Evolutionary conservation across 2,113 vertebrate species (phyloP), one percentile per base, ranked within the genome.

Genomic region (Tragelaphus buxtoni): DNA sequence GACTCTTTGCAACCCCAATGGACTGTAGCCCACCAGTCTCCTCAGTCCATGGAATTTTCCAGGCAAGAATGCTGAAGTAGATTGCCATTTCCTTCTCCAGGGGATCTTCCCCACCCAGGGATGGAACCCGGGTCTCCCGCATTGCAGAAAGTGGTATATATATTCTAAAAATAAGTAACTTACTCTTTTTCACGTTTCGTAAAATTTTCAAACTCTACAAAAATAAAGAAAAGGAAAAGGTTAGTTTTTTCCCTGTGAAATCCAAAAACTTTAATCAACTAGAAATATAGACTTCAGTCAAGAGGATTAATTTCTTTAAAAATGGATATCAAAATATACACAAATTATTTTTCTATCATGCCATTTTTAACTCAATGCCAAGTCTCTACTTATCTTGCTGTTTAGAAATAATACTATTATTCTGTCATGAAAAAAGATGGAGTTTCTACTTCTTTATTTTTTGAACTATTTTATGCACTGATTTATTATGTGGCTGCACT

Each of bases 141-240:
- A 63, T 63, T 32, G 30, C 30, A 63, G 47, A 72, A 94, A 84
- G n/a, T 17, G 22, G 24, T 55, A 61, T 60, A n/a, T 45, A 51
- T 84, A 84, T 32, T 79, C 65, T 51, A 24, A 65, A 83, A 82
- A 80, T 61, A 90, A 82, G 14, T 69, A 58, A 98, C 99, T 99
- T 98, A 99, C 99, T 97, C 69, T 99, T 99, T 97, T 72, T 99
- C 98, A 99, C n/a, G 7, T 98, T 99, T 97, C 98, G 98, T 89
- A 99, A 1, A 97, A 99, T 98, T 98, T 99, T 99, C 97, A 99
- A 94, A 96, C 99, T 99, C 99, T 99, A 97, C n/a, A 94, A 94
- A 96, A 82, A 53, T 20, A 60, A 47, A 96, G 55, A 97, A 47
- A 92, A 58, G n/a, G 58, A 69, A 60, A 95, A 92, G 32, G 24